These are phyloP conservation scores for Hemicrepidius hirtus DNA, from an alignment of 2,888 invertebrate genomes.

Conservation along the genomic window DNA sequence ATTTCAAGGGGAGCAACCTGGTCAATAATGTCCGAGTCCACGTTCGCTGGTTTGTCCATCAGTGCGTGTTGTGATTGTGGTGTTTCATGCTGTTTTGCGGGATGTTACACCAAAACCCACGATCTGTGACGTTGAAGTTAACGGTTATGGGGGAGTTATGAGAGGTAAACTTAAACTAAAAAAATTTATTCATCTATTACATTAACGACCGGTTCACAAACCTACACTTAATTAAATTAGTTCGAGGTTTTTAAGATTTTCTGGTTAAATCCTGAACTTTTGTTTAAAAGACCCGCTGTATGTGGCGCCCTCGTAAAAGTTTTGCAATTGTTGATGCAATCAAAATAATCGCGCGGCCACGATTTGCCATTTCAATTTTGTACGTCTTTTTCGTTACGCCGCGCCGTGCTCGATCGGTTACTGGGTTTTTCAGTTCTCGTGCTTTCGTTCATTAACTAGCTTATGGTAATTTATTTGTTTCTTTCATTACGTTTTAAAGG, in stretches of 20 bases:
- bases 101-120: constrained; percentile 25
- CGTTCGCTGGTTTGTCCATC: constrained; percentile 45
- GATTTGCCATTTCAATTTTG: constrained; percentile 48
- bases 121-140: constrained; percentile 25
- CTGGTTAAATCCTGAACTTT: neutral
- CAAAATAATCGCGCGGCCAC: constrained; percentile 35
- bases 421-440: constrained; percentile 13
- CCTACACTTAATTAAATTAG: constrained; percentile 30
- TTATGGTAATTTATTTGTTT: constrained; percentile 3
- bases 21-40: constrained; percentile 64
- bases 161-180: constrained; percentile 44
- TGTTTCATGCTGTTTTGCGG: constrained; percentile 37
- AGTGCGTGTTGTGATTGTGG: constrained; percentile 49
- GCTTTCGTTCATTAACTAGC: constrained; percentile 8
- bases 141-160: constrained; percentile 46
- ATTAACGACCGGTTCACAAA: neutral
- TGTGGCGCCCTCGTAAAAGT: constrained; percentile 42
- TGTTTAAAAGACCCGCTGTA: neutral
- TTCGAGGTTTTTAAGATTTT: constrained; percentile 21
- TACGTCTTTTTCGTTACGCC: constrained; percentile 26
- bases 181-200: neutral
- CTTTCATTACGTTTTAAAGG: constrained; percentile 23
- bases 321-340: constrained; percentile 38
- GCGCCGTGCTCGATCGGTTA: constrained; percentile 5
- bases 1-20: constrained; percentile 66